A percentile compares a stretch with the other conserved stretches of the same genome.
Evolutionary conservation across 2,888 invertebrate genomes (phyloP).

Genomic region (Drosophila algonquin): DNA sequence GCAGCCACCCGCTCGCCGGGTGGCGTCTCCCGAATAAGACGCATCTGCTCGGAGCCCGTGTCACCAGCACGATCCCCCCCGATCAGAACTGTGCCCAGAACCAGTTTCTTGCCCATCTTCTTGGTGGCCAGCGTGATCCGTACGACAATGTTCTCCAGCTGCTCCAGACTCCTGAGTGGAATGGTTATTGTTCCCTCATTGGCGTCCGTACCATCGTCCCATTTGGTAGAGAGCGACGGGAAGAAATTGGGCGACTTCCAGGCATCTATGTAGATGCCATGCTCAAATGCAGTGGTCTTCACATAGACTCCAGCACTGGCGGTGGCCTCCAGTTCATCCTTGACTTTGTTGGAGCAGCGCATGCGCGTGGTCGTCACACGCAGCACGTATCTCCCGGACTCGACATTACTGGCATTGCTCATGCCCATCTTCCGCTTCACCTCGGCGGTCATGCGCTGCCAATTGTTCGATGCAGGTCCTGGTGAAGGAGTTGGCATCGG

Average conservation of each 20-base stretch:
- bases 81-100: slow-evolving; percentile 81
- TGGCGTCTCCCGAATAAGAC: slow-evolving; percentile 66
- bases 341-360: slow-evolving; percentile 83
- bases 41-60: slow-evolving; percentile 79
- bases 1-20: slow-evolving; percentile 79
- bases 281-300: slow-evolving; percentile 90
- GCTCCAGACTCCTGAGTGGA: slow-evolving; percentile 75
- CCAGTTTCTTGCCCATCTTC: slow-evolving; percentile 83
- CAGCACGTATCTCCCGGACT: slow-evolving; percentile 63
- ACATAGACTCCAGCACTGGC: slow-evolving; percentile 87
- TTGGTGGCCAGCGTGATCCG: slow-evolving; percentile 83
- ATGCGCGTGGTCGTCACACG: slow-evolving; percentile 82
- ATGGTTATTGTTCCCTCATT: slow-evolving; percentile 77
- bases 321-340: slow-evolving; percentile 83
- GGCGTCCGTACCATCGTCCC: slow-evolving; percentile 85
- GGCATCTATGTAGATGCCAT: slow-evolving; percentile 85
- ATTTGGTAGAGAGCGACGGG: slow-evolving; percentile 91
- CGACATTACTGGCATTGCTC: slow-evolving; percentile 57
- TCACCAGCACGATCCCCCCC: slow-evolving; percentile 63
- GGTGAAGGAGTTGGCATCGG: neutral
- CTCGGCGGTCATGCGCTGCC: slow-evolving; percentile 80
- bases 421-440: slow-evolving; percentile 81
- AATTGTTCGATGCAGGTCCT: slow-evolving; percentile 53
- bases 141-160: slow-evolving; percentile 80
- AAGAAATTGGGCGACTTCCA: slow-evolving; percentile 91